Percentiles rank a stretch among this genome's conserved stretches.
phyloP scores from a whole-genome alignment of 2,113 vertebrate genomes.

The Tichodroma muraria region DNA sequence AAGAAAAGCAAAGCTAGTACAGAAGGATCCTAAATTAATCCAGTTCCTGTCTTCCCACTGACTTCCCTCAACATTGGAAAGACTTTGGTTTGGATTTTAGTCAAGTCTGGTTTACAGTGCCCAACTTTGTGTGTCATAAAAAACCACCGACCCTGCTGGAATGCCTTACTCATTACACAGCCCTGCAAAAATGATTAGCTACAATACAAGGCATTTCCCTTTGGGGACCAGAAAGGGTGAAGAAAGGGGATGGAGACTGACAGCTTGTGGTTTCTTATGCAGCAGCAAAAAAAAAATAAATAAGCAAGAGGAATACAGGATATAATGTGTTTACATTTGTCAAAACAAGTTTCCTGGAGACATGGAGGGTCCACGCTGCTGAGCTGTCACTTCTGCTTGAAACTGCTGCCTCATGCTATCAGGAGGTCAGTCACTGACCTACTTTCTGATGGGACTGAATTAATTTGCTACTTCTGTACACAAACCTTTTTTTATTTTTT shows the following conservation, averaged over 20 bases:
- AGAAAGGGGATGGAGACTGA: slow-evolving; percentile 48
- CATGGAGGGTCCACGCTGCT: slow-evolving; percentile 55
- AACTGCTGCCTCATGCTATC: slow-evolving; percentile 87
- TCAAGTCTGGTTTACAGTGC: slow-evolving; percentile 44
- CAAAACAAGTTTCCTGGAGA: slow-evolving; percentile 81
- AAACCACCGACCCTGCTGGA: background rate
- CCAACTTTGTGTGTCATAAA: background rate
- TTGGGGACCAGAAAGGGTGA: slow-evolving; percentile 46
- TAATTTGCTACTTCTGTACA: slow-evolving; percentile 66
- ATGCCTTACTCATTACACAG: background rate
- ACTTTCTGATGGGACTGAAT: slow-evolving; percentile 71
- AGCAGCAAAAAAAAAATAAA: slow-evolving; percentile 28
- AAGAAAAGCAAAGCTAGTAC: background rate
- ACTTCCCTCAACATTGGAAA: background rate
- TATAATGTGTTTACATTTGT: slow-evolving; percentile 65
- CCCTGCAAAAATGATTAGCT: slow-evolving; percentile 49
- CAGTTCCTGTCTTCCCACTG: background rate
- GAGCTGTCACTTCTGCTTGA: slow-evolving; percentile 67
- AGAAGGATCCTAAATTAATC: background rate
- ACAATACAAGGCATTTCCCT: slow-evolving; percentile 52
- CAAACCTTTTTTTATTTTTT: slow-evolving; percentile 2
- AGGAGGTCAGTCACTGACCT: slow-evolving; percentile 77
- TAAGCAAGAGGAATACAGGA: slow-evolving; percentile 58
- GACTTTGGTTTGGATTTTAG: slow-evolving; percentile 42
- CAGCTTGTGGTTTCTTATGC: slow-evolving; percentile 59